Evolutionary conservation across 2,113 vertebrate species (phyloP).

Genomic region (human): GRCh38 chr14:35530501-35531000

Average conservation of each 20-base stretch:
- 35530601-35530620: neutral
- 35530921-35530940: neutral
- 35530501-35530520: neutral
- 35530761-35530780: neutral
- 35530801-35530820: neutral
- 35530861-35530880: neutral
- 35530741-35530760: neutral
- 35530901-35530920: neutral
- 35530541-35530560: conserved; percentile 8
- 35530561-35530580: neutral
- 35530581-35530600: neutral
- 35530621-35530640: neutral
- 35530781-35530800: neutral
- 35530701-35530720: neutral
- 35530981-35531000: neutral
- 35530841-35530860: neutral
- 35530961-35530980: neutral
- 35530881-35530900: neutral
- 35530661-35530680: neutral
- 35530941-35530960: conserved; percentile 3
- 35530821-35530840: neutral
- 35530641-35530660: neutral
- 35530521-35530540: neutral
- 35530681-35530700: neutral
- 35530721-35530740: neutral